phyloP scores from a whole-genome alignment of 1,140 invertebrate species.

The Homalodisca vitripennis region DNA sequence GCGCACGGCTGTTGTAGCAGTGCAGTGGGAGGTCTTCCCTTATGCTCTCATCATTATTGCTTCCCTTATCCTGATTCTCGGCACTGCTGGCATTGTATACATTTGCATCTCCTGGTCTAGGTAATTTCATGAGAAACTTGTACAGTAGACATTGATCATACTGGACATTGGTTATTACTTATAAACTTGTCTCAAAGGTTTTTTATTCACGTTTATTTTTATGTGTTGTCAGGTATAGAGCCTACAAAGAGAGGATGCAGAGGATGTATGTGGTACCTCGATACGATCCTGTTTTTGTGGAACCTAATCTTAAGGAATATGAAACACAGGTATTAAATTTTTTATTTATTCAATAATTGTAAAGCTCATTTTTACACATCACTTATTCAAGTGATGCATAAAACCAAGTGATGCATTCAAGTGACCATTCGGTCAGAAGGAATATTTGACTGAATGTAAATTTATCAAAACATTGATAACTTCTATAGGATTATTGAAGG shows the following conservation, averaged over 20 bases:
- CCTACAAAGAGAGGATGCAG: constrained; percentile 75
- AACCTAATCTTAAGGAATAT: constrained; percentile 77
- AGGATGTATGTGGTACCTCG: constrained; percentile 69
- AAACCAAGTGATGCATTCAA: too few species aligned
- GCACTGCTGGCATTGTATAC: constrained; percentile 82
- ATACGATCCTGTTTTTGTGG: constrained; percentile 79
- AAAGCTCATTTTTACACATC: too few species aligned
- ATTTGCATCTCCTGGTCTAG: constrained; percentile 91
- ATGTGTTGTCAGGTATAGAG: constrained; percentile 60
- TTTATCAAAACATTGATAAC: too few species aligned
- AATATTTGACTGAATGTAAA: too few species aligned
- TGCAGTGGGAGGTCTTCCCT: constrained; percentile 74
- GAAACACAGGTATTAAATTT: constrained; percentile 64
- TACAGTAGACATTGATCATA: not conserved
- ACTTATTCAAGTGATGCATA: too few species aligned
- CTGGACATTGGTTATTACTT: too few species aligned
- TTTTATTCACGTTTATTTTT: not conserved
- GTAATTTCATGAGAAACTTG: constrained; percentile 50
- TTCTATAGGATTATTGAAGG: too few species aligned
- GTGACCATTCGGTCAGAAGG: too few species aligned
- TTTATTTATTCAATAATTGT: not conserved
- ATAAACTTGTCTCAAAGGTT: too few species aligned
- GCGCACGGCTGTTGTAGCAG: constrained; percentile 57
- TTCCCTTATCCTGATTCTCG: constrained; percentile 80
- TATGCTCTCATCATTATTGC: constrained; percentile 85